Evolutionary conservation across 2,888 invertebrate species (phyloP).

Genomic region (Luperina testacea): DNA sequence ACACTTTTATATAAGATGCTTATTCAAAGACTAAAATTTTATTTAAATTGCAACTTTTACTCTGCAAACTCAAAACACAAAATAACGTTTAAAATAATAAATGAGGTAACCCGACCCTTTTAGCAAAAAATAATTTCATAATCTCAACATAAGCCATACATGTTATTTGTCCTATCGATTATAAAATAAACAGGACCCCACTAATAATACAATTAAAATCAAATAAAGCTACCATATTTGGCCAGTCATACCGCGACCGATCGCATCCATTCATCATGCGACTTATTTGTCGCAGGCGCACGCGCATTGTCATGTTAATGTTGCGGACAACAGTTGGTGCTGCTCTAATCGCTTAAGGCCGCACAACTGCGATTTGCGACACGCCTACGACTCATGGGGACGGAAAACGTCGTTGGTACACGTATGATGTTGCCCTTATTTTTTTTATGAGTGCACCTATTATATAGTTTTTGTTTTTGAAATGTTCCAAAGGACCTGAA

Average conservation of each 20-base stretch:
- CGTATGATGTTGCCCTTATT: background rate
- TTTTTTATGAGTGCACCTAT: background rate
- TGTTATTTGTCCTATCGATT: constrained; percentile 24
- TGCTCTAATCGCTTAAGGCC: constrained; percentile 63
- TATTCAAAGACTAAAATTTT: background rate
- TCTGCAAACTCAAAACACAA: background rate
- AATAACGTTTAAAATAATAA: background rate
- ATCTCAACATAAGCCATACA: constrained; percentile 29
- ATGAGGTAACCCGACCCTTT: constrained; percentile 1
- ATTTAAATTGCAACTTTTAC: background rate
- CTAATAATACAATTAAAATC: constrained; percentile 55
- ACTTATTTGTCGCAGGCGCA: constrained; percentile 61
- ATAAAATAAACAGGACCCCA: constrained; percentile 31
- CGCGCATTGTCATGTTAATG: constrained; percentile 67
- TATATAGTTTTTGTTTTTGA: background rate
- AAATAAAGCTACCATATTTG: constrained; percentile 54
- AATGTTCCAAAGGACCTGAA: background rate
- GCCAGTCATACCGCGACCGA: constrained; percentile 55
- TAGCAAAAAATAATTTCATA: background rate
- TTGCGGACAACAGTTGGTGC: constrained; percentile 65
- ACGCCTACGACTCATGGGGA: constrained; percentile 69
- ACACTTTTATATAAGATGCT: background rate
- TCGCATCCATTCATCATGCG: constrained; percentile 63
- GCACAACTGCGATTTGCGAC: constrained; percentile 63
- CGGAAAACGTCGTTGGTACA: background rate